Percentiles rank a stretch among this genome's conserved stretches.
phyloP scores from a whole-genome alignment of 92 coral and sea anemone species.

The Porites evermanni region DNA sequence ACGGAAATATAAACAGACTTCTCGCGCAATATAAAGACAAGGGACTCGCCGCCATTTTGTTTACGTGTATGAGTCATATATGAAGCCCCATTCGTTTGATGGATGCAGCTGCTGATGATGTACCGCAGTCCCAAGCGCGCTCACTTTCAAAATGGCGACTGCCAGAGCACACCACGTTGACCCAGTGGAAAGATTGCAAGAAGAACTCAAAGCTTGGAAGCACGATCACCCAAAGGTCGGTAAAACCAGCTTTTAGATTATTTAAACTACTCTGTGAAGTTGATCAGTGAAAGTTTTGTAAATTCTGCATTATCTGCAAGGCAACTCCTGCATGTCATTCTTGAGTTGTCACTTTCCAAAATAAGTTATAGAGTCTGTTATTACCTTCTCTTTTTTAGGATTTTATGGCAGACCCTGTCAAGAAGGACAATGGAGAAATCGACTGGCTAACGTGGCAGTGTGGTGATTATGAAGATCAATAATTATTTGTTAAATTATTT shows the following conservation, averaged over 20 bases:
- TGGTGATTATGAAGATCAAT: slow-evolving; percentile 58
- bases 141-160: slow-evolving; percentile 71
- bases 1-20: slow-evolving; percentile 68
- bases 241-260: neutral
- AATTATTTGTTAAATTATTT: too few species aligned
- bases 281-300: too few species aligned
- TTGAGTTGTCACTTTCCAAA: too few species aligned
- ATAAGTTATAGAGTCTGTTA: too few species aligned
- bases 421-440: slow-evolving; percentile 65
- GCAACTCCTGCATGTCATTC: too few species aligned
- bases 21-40: slow-evolving; percentile 56
- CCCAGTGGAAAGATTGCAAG: slow-evolving; percentile 79
- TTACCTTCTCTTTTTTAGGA: slow-evolving; percentile 51
- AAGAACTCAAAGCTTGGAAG: slow-evolving; percentile 93
- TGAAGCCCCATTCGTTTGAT: neutral
- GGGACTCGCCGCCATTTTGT: slow-evolving; percentile 77
- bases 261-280: too few species aligned
- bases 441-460: slow-evolving; percentile 93
- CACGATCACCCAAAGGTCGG: slow-evolving; percentile 79
- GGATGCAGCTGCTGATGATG: slow-evolving; percentile 5
- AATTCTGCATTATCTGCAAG: too few species aligned
- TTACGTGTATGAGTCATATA: neutral
- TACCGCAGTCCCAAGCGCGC: slow-evolving; percentile 22
- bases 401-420: slow-evolving; percentile 81
- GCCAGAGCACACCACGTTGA: slow-evolving; percentile 61